Evolutionary conservation across 2,113 vertebrate genomes (phyloP).

Genomic region (Lamprologus ornatipinnis): DNA sequence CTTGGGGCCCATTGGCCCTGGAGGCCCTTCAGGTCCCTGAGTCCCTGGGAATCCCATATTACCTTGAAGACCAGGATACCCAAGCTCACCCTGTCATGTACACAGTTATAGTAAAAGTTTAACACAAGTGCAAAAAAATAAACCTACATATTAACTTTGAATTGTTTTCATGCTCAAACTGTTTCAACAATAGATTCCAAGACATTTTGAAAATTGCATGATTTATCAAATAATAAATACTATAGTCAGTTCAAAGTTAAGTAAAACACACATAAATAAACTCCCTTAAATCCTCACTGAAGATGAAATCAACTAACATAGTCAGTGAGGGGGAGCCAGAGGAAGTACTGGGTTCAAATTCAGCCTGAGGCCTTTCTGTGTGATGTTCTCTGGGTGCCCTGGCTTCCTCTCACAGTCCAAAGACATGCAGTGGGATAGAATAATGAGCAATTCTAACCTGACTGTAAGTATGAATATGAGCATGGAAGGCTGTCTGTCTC

Average conservation of each 20-base stretch:
- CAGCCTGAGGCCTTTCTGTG: not conserved
- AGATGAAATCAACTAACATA: not conserved
- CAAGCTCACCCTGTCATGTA: slow-evolving; percentile 81
- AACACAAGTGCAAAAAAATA: not conserved
- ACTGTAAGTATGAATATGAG: not conserved
- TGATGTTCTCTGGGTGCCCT: not conserved
- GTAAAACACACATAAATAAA: not conserved
- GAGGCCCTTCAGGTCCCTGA: slow-evolving; percentile 88
- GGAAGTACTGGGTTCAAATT: not conserved
- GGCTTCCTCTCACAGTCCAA: not conserved
- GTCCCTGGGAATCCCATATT: slow-evolving; percentile 93
- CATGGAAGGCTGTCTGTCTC: not conserved
- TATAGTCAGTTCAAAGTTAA: not conserved
- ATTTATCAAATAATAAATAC: not conserved
- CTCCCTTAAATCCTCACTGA: not conserved
- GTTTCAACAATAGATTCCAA: not conserved
- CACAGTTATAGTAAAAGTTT: not conserved
- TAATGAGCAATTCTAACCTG: not conserved
- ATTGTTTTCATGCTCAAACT: not conserved
- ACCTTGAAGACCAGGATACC: slow-evolving; percentile 86
- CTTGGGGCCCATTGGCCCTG: slow-evolving; percentile 83
- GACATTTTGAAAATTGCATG: not conserved
- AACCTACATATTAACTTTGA: not conserved
- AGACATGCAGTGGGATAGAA: not conserved
- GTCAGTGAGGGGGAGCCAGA: not conserved